These are phyloP conservation scores for Tylochromis polylepis DNA, from an alignment of 2,113 vertebrate species.

Conservation along the genomic window DNA sequence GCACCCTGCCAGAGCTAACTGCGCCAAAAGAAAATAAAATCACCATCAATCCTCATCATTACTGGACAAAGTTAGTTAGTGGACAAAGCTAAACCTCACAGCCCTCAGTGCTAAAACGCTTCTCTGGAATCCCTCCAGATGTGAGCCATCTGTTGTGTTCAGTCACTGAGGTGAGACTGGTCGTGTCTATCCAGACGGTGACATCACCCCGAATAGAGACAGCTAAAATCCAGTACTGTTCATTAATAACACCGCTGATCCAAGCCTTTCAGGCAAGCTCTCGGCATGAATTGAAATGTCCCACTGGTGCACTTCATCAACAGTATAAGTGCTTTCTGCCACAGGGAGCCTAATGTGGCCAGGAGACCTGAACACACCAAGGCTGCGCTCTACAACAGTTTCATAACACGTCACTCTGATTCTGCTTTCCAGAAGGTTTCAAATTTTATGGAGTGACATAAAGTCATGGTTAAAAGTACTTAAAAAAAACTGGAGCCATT, in stretches of 20 bases:
- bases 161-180: conserved; percentile 60
- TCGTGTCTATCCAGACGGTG: conserved; percentile 55
- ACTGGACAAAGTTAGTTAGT: not conserved
- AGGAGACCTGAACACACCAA: not conserved
- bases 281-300: conserved; percentile 12
- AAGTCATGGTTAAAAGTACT: not conserved
- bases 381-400: not conserved
- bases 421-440: conserved; percentile 4
- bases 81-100: conserved; percentile 37
- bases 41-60: conserved; percentile 35
- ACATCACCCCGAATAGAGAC: conserved; percentile 52
- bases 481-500: not conserved
- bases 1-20: conserved; percentile 35
- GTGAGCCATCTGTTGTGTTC: conserved; percentile 66
- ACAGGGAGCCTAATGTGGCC: conserved; percentile 10
- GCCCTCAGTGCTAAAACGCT: conserved; percentile 23
- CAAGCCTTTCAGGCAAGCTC: conserved; percentile 27
- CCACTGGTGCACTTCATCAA: conserved; percentile 32
- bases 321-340: conserved; percentile 24
- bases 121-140: conserved; percentile 53
- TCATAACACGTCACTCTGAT: not conserved
- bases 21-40: conserved; percentile 31
- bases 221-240: conserved; percentile 19
- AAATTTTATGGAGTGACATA: conserved; percentile 10
- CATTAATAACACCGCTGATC: conserved; percentile 47